These are phyloP conservation scores for Prolemur simus DNA, from an alignment of 2,113 vertebrate genomes.

Conservation along the genomic window DNA sequence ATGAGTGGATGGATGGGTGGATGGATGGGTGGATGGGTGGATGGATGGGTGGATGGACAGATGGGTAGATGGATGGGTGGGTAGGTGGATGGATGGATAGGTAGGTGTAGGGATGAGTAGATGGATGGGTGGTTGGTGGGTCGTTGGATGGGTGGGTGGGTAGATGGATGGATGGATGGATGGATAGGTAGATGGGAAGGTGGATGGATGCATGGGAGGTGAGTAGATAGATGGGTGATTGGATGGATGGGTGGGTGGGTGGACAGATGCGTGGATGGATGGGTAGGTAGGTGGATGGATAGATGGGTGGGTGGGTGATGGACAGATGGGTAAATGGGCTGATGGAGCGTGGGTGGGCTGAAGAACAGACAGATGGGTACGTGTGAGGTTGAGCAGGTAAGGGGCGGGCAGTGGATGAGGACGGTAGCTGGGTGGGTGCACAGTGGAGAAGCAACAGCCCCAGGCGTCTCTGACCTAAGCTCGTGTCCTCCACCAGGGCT, in stretches of 20 bases:
- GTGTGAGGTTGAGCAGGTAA: too few species aligned
- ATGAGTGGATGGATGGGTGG: rapidly evolving
- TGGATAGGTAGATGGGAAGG: too few species aligned
- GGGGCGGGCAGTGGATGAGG: rapidly evolving
- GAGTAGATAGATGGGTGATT: too few species aligned
- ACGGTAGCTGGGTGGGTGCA: not conserved
- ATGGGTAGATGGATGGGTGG: rapidly evolving
- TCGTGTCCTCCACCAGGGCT: not conserved
- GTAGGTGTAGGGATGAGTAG: rapidly evolving
- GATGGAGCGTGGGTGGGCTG: not conserved
- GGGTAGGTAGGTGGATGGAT: not conserved
- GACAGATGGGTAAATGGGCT: not conserved
- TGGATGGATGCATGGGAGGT: too few species aligned
- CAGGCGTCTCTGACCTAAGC: not conserved
- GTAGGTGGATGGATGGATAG: rapidly evolving
- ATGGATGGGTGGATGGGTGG: rapidly evolving
- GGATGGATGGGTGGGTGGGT: too few species aligned
- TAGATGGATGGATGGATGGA: rapidly evolving
- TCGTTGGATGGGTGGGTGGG: not conserved
- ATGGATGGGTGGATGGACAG: too few species aligned
- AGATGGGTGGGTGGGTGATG: not conserved
- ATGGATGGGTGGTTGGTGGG: not conserved
- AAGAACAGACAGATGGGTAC: not conserved
- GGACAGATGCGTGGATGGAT: rapidly evolving
- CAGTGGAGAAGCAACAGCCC: rapidly evolving